Base-by-base conservation (phyloP, 2,113 vertebrate genomes). In the Vidua macroura region DNA sequence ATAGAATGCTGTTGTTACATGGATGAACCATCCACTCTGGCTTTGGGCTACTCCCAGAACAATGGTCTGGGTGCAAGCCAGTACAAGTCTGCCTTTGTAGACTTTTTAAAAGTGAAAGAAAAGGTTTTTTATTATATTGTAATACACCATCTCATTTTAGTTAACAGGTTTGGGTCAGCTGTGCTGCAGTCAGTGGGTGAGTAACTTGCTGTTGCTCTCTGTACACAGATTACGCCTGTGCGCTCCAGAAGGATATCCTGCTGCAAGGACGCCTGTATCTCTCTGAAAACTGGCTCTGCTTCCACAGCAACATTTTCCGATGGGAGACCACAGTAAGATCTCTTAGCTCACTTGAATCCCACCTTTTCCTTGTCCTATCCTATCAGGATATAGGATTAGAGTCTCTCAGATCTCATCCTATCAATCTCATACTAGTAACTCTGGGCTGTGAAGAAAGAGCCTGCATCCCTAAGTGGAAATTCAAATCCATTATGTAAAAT, bases 291-390 rank as follows among this genome's bases (percentile, higher is more conserved):
- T 99, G 98, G 97, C 96, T 99, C 53, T 99, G 99, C 97, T 99
- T 99, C 98, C 98, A 99, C 98, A 99, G 99, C 98, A 98, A 99
- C 94, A 98, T 99, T 91, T 99, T 99, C 95, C 96, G 97, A 98
- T 98, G 99, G 97, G 98, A 99, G 84, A 99, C 99, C 24, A 98
- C 98, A 95, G 99, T 99, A 98, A 98, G 96, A 88, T 84, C 60
- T 85, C 88, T 81, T 75, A 37, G 68, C 66, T 87, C 25, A 56
- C 69, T 85, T 92, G 72, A 78, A 95, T 82, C 30, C 53, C 20
- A 51, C 20, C 27, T 67, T 19, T 49, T 62, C 19, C 81, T 70
- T 59, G 43, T 73, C 52, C 33, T 81, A 1, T 56, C 14, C 51
- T 66, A 12, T 58, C 18, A n/a, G 46, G 24, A 22, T 44, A 10